phyloP scores from a whole-genome alignment of 2,888 invertebrate genomes.

The Hyppa rectilinea region DNA sequence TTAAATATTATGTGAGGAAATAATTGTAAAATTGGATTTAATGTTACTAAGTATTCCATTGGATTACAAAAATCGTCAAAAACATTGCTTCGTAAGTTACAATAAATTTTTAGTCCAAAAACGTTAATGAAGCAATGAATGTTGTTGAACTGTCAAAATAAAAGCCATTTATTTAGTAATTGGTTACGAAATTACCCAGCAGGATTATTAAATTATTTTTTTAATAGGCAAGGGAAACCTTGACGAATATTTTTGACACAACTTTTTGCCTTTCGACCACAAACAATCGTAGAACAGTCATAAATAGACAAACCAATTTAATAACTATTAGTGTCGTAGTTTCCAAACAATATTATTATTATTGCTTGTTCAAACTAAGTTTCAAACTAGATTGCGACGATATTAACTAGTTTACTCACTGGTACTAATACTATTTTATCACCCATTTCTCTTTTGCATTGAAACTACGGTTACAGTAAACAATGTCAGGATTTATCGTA shows the following conservation, averaged over 20 bases:
- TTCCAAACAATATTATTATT: background rate
- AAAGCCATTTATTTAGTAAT: too few species aligned
- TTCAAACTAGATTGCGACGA: background rate
- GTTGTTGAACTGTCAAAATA: too few species aligned
- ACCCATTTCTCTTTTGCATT: background rate
- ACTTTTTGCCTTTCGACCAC: too few species aligned
- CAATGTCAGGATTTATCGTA: slow-evolving; percentile 16
- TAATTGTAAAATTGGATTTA: too few species aligned
- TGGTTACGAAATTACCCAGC: too few species aligned
- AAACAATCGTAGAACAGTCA: background rate
- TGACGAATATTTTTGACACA: too few species aligned
- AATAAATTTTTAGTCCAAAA: too few species aligned
- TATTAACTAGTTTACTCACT: background rate
- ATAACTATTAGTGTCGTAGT: background rate
- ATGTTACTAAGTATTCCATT: too few species aligned
- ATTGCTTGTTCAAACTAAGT: background rate
- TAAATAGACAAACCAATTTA: background rate
- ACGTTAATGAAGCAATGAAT: too few species aligned
- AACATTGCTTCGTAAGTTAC: too few species aligned
- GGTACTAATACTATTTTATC: background rate
- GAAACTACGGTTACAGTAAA: slow-evolving; percentile 16
- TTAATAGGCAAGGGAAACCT: background rate
- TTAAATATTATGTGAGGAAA: too few species aligned
- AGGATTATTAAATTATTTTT: background rate
- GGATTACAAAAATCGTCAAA: too few species aligned